Evolutionary conservation across 2,113 vertebrate genomes (phyloP), one percentile per base, ranked within the genome.

Genomic region (Pseudorectes ferrugineus): DNA sequence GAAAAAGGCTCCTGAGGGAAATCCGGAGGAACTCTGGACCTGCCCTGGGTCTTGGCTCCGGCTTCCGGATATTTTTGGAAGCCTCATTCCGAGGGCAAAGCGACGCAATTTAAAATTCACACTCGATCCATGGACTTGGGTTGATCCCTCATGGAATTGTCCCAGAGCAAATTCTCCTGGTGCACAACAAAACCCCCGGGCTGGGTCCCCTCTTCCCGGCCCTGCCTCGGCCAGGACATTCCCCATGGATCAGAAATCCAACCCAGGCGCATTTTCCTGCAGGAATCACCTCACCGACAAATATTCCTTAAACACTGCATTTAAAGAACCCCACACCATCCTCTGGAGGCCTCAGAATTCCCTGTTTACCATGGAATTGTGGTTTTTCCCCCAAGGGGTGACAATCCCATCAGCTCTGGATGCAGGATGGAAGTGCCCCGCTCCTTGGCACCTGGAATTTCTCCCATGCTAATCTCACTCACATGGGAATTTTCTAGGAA

Each of bases 41-140:
- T 77, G 1, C 28, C 23, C 13, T 0, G 1, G 2, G 3, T 45
- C 68, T 29, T 29, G 78, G 70, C 52, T 42, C 62, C 1, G 4
- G 29, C 16, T 57, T 36, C n/a, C 4, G 3, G 59, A 8, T 28
- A 11, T 38, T 45, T 83, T 75, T 43, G 38, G 88, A 13, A 72
- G 52, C 9, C 43, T 72, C 85, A 12, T 48, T 87, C 58, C 1
- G 0, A 38, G 57, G 73, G 61, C 22, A 45, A 61, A 82, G 33
- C 4, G 28, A 89, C 31, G 54, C 45, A 23, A 42, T 49, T 38
- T 3, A 42, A 55, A 76, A 62, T 38, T 48, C 77, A 10, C 0
- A 1, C 61, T 38, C 57, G 5, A 71, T 86, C 63, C 46, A 10
- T 15, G 46, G 66, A 12, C 82, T 54, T 79, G 88, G 51, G 87